phyloP scores from a whole-genome alignment of 2,888 invertebrate species.

The Oscheius sp. region DNA sequence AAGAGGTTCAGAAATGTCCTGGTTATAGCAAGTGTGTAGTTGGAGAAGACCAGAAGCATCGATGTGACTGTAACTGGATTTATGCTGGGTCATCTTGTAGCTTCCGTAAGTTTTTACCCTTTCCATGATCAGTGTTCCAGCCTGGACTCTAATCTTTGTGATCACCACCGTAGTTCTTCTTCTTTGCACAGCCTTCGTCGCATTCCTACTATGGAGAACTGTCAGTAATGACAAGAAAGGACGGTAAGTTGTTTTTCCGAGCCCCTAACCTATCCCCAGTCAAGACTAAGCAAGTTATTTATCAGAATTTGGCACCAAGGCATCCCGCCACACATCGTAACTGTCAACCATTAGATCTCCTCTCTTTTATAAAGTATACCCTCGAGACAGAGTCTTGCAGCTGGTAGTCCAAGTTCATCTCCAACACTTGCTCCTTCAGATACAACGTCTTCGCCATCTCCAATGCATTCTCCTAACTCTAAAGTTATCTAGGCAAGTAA shows the following conservation, averaged over 20 bases:
- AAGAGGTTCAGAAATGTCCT: conserved; percentile 18
- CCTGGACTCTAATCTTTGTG: conserved; percentile 33
- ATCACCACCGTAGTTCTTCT: conserved; percentile 1
- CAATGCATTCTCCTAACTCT: conserved; percentile 15
- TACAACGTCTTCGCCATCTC: conserved; percentile 30
- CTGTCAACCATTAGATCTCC: conserved; percentile 14
- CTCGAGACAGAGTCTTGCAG: no score
- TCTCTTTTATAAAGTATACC: neutral
- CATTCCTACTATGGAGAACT: conserved; percentile 1
- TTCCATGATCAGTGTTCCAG: neutral
- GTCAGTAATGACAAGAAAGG: conserved; percentile 1
- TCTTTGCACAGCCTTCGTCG: conserved; percentile 1
- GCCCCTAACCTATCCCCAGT: no score
- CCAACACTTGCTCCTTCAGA: conserved; percentile 4
- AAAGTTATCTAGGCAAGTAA: no score
- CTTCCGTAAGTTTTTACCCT: conserved; percentile 21
- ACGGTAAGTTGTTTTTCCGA: conserved; percentile 2
- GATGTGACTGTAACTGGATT: conserved; percentile 33
- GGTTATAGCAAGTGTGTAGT: conserved; percentile 21
- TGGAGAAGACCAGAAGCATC: neutral
- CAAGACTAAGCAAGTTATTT: no score
- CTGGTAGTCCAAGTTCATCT: no score
- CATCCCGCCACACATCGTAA: conserved; percentile 26
- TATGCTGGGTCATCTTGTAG: conserved; percentile 32
- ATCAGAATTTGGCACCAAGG: neutral